Conservation (phyloP, 2,113 vertebrate genomes). For the Myiagra hebetior region DNA sequence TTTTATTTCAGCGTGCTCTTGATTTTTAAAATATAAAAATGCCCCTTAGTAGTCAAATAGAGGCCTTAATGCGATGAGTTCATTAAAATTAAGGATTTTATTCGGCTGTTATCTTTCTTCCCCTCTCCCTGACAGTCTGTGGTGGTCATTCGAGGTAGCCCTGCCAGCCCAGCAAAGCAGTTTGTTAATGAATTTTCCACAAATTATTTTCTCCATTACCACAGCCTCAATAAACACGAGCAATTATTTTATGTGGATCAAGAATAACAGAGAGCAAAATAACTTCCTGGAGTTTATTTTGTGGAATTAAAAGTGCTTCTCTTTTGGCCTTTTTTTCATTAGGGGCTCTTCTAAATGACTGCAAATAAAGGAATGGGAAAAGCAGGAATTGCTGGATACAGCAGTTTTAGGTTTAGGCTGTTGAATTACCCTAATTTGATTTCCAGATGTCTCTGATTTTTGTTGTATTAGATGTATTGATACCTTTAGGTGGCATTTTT, state of each 20-base stretch:
- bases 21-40: background rate
- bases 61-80: background rate
- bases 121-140: background rate
- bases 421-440: background rate
- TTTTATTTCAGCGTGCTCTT: background rate
- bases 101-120: background rate
- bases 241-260: slow-evolving; percentile 61
- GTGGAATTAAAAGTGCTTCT: background rate
- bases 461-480: background rate
- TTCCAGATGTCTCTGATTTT: background rate
- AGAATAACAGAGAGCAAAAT: slow-evolving; percentile 30
- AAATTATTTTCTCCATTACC: slow-evolving; percentile 76
- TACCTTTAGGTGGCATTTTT: background rate
- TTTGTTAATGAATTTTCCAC: slow-evolving; percentile 79
- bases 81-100: slow-evolving; percentile 13
- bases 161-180: slow-evolving; percentile 67
- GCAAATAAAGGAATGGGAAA: background rate
- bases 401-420: background rate
- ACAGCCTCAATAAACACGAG: slow-evolving; percentile 67
- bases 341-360: background rate
- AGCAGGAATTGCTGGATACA: background rate
- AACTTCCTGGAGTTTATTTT: background rate
- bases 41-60: background rate
- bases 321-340: slow-evolving; percentile 16
- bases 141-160: slow-evolving; percentile 64